Percentiles rank a stretch among this genome's conserved stretches.
phyloP scores from a whole-genome alignment of 2,888 invertebrate genomes.

The Tromatobia lineatoria region DNA sequence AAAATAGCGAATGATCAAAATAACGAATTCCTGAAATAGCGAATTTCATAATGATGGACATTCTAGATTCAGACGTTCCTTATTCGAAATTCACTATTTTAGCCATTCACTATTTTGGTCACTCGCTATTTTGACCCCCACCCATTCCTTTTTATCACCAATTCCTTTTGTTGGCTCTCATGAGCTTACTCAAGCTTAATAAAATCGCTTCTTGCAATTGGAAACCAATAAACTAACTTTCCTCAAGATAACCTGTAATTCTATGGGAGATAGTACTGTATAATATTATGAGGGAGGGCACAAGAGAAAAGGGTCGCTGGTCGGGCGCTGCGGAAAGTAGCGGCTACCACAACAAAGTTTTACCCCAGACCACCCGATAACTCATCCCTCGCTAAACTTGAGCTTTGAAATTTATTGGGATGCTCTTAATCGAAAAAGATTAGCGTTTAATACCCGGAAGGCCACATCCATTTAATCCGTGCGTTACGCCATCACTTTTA shows the following conservation, averaged over 20 bases:
- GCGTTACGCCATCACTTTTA: slow-evolving; percentile 60
- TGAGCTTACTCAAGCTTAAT: background rate
- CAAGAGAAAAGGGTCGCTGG: background rate
- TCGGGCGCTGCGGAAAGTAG: background rate
- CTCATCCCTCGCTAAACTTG: slow-evolving; percentile 31
- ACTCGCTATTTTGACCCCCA: too few species aligned
- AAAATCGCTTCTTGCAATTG: background rate
- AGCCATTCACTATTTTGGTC: too few species aligned
- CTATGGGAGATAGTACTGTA: slow-evolving; percentile 6
- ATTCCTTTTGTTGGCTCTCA: too few species aligned
- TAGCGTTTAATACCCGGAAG: slow-evolving; percentile 63
- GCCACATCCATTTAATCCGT: slow-evolving; percentile 81
- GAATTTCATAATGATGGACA: too few species aligned
- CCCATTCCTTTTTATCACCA: too few species aligned
- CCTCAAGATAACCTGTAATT: background rate
- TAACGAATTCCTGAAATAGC: too few species aligned
- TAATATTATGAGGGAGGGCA: background rate
- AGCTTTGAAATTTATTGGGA: slow-evolving; percentile 78
- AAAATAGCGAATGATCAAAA: too few species aligned
- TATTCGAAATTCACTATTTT: too few species aligned
- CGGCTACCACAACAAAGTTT: slow-evolving; percentile 30
- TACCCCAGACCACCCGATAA: background rate
- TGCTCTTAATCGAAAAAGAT: slow-evolving; percentile 74
- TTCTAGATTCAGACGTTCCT: too few species aligned
- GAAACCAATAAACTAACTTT: background rate